Base-by-base conservation (phyloP, 2,113 vertebrate species). In the Cololabis saira region DNA sequence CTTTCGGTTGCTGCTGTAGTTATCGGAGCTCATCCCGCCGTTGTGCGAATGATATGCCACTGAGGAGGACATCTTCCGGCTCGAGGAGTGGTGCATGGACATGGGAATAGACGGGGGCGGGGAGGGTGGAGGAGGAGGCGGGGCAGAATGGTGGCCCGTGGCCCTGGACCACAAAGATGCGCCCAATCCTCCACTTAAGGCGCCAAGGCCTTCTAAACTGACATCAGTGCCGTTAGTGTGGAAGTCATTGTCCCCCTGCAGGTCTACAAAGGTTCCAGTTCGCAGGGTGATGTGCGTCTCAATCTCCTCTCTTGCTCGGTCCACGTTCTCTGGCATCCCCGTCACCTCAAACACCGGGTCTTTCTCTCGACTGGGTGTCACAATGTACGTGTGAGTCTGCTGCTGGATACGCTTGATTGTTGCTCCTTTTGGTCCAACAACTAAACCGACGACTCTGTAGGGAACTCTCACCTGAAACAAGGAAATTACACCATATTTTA, bases 361-460 rank as follows among this genome's bases (percentile, higher is more conserved):
- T 81, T 98, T 98, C 92, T 98, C 97, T 1, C 97, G 93, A 62
- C 96, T 97, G 0, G 97, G 97, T 0, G 97, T 99, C 59, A 98
- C 96, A 1, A 99, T 99, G 91, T 99, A 99, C 0, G 97, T 99
- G 92, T 99, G 97, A 0, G 97, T 99, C 88, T 95, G 95, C 87
- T 99, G 97, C 91, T 99, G 97, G 83, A 99, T 99, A 58, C 96
- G 93, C 82, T 99, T 99, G 90, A 99, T 98, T n/a, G 97, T 99
- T 71, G 97, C 96, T 1, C 97, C 97, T 76, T 98, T 98, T 42
- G 97, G 97, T 1, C 97, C 97, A 56, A 99, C 97, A 18, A 99
- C 97, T 73, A 99, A 91, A 27, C 97, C 97, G 11, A 99, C 97
- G 18, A 99, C 96, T 0, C 96, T 93, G 90, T 99, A 99, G 7